Evolutionary conservation across 2,113 vertebrate species (phyloP).

Genomic region (Thunnus maccoyii): DNA sequence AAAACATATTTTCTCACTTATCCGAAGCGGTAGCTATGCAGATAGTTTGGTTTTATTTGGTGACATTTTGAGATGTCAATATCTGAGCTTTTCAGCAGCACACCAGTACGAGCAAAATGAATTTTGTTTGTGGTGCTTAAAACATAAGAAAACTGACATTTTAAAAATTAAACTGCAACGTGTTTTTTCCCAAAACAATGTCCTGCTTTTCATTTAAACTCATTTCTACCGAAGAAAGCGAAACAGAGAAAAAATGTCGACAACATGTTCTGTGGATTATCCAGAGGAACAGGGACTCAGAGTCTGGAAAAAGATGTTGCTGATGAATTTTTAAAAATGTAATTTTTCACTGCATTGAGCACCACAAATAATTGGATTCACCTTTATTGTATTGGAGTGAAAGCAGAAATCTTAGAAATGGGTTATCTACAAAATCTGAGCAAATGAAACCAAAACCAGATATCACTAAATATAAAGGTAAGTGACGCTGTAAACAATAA

Average conservation of each 20-base stretch:
- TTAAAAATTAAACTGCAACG: too few species aligned
- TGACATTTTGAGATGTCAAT: too few species aligned
- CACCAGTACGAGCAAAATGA: not conserved
- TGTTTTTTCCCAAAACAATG: too few species aligned
- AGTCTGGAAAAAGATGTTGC: not conserved
- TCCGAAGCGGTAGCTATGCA: too few species aligned
- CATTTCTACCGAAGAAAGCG: too few species aligned
- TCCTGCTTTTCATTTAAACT: too few species aligned
- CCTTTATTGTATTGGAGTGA: not conserved
- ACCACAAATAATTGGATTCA: not conserved
- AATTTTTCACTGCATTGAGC: not conserved
- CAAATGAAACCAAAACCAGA: not conserved
- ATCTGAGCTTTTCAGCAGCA: too few species aligned
- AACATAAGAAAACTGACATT: not conserved
- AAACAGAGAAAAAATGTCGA: not conserved
- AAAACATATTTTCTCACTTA: not conserved
- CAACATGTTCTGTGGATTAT: not conserved
- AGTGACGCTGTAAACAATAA: too few species aligned
- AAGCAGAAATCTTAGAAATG: not conserved
- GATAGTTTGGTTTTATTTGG: too few species aligned
- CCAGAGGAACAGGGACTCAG: not conserved
- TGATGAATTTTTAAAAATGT: constrained; percentile 9
- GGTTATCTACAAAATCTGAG: not conserved
- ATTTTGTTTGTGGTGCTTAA: not conserved
- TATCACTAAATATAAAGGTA: too few species aligned